These are phyloP conservation scores for Dasysyrphus albostriatus DNA, from an alignment of 2,888 invertebrate species.

Conservation along the genomic window DNA sequence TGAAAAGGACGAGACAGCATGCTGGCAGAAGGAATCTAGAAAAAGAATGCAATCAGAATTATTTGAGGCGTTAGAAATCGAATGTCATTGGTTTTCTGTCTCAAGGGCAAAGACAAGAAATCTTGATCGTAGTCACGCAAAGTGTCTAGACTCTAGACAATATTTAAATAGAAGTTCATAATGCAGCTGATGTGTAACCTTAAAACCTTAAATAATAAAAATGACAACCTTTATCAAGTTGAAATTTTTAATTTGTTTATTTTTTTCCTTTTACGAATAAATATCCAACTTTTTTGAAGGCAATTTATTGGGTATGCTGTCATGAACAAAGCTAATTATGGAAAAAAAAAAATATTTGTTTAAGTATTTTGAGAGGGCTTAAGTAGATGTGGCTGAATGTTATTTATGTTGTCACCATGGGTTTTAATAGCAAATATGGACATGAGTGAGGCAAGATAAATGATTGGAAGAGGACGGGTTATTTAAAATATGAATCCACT, in stretches of 20 bases:
- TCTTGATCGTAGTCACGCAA: constrained; percentile 23
- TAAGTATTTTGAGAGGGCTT: too few relatives aligned
- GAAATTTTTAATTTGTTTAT: neutral
- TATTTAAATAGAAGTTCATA: neutral
- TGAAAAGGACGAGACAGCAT: constrained; percentile 13
- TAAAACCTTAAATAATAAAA: neutral
- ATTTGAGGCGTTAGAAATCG: constrained; percentile 22
- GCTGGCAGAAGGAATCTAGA: too few relatives aligned
- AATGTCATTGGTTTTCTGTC: neutral
- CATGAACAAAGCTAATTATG: neutral
- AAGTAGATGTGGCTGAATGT: too few relatives aligned
- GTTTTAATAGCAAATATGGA: too few relatives aligned
- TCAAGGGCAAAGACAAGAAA: neutral
- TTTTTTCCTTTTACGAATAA: neutral
- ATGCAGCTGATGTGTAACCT: neutral
- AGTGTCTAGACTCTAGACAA: constrained; percentile 30
- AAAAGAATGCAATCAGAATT: constrained; percentile 25
- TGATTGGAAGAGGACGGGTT: too few relatives aligned
- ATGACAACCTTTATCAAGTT: neutral
- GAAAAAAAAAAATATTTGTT: too few relatives aligned
- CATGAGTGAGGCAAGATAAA: too few relatives aligned
- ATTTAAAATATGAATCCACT: too few relatives aligned
- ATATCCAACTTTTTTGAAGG: neutral
- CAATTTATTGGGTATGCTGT: neutral
- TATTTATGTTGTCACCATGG: too few relatives aligned